Base-by-base conservation (phyloP, 1,140 invertebrate species). In the Lutraria rhynchaena region DNA sequence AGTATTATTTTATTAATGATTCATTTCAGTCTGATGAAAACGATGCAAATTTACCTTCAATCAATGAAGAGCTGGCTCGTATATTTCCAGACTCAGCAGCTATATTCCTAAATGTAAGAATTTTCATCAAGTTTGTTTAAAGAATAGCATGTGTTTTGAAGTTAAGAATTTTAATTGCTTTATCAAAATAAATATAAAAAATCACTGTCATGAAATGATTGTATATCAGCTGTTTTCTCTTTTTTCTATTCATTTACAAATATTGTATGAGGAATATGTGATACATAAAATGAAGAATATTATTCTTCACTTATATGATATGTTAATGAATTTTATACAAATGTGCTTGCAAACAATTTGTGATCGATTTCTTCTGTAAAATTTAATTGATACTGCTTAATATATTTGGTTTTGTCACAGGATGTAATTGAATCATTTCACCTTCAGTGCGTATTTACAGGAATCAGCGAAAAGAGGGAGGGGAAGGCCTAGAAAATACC, bases 41-140 rank as follows among this genome's bases (percentile, higher is more conserved):
- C n/a, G n/a, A n/a, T n/a, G n/a, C n/a, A n/a, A n/a, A n/a, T n/a
- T n/a, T 60, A 19, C 57, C 57, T 19, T 19, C 57, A 35, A 60
- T 60, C 15, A 33, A 60, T 60, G 57, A 60, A 24, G 57, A 60
- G 37, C 57, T 60, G 15, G 57, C 57, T 33, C 33, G n/a, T 19
- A 60, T 60, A 60, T 60, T 60, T 19, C 57, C 57, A 27, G 57
- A 60, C 7, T 60, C 57, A 60, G 57, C 57, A 19, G 29, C 33
- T 24, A 60, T 35, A 24, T 60, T 60, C n/a, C 57, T 60, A 15
- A 33, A 60, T 15, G 24, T n/a, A 53, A 53, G 24, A 22, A 22
- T 53, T n/a, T n/a, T 11, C 44, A 11, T 11, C 19, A 46, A 46
- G 19, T 7, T 46, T 11, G 7, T 46, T 46, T 46, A 46, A 11